phyloP scores from a whole-genome alignment of 2,113 vertebrate genomes.

The Acrocephalus kingi region DNA sequence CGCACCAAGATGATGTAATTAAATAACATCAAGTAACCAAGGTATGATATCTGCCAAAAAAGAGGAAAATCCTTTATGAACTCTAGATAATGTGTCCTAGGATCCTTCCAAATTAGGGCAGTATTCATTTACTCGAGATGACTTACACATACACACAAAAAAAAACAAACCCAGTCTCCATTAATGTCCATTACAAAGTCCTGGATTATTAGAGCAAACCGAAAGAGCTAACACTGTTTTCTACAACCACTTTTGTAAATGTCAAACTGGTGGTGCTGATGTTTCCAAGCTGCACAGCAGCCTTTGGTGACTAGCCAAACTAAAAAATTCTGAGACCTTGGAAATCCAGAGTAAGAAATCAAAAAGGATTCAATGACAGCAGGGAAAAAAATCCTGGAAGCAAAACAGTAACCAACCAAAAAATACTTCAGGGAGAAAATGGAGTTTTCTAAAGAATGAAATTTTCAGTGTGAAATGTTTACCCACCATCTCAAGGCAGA shows the following conservation, averaged over 20 bases:
- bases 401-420: background rate
- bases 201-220: background rate
- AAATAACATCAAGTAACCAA: slow-evolving; percentile 92
- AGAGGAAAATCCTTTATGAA: background rate
- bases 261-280: background rate
- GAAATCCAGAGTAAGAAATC: background rate
- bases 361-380: background rate
- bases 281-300: background rate
- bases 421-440: background rate
- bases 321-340: background rate
- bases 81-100: background rate
- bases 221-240: background rate
- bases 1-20: slow-evolving; percentile 97
- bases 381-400: background rate
- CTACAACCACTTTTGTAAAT: background rate
- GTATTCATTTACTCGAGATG: background rate
- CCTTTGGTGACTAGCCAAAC: background rate
- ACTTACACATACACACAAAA: background rate
- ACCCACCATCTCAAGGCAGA: background rate
- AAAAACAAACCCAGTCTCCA: background rate
- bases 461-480: background rate
- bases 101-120: background rate
- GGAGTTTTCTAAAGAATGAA: background rate
- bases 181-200: background rate
- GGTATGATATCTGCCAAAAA: slow-evolving; percentile 86